Conservation (phyloP, 2,113 vertebrate genomes). For the Forbesichthys agassizii region DNA sequence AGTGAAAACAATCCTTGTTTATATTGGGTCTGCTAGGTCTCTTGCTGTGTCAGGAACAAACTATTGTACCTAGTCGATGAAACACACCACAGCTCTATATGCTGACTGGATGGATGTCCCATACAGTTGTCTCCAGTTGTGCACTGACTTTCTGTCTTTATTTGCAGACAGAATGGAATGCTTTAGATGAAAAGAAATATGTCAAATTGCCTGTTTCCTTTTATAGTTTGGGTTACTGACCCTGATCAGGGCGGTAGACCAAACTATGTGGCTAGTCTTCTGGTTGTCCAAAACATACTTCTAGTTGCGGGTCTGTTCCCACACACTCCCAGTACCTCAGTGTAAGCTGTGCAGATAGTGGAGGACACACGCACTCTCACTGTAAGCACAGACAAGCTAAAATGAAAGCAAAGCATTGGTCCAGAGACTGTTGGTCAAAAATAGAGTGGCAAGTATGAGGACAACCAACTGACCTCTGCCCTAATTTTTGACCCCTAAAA, state of each 20-base stretch:
- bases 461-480: constrained; percentile 54
- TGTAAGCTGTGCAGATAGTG: constrained; percentile 40
- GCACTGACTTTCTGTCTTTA: constrained; percentile 15
- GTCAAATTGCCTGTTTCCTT: constrained; percentile 41
- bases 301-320: constrained; percentile 53
- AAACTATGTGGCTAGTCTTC: constrained; percentile 66
- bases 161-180: constrained; percentile 23
- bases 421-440: constrained; percentile 42
- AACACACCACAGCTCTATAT: background rate
- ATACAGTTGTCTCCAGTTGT: background rate
- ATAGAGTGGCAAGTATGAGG: constrained; percentile 52
- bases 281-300: constrained; percentile 60
- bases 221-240: constrained; percentile 51
- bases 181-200: constrained; percentile 15
- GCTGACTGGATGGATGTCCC: constrained; percentile 1
- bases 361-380: constrained; percentile 30
- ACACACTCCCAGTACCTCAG: constrained; percentile 34
- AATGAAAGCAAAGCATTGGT: constrained; percentile 53
- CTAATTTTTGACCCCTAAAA: constrained; percentile 40
- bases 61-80: background rate
- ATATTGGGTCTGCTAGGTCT: background rate
- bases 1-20: background rate
- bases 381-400: constrained; percentile 18
- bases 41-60: background rate
- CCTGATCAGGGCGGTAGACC: constrained; percentile 44